These are phyloP conservation scores for Gallinago solitaria DNA, from an alignment of 2,797 vertebrate genomes.

Conservation along the genomic window DNA sequence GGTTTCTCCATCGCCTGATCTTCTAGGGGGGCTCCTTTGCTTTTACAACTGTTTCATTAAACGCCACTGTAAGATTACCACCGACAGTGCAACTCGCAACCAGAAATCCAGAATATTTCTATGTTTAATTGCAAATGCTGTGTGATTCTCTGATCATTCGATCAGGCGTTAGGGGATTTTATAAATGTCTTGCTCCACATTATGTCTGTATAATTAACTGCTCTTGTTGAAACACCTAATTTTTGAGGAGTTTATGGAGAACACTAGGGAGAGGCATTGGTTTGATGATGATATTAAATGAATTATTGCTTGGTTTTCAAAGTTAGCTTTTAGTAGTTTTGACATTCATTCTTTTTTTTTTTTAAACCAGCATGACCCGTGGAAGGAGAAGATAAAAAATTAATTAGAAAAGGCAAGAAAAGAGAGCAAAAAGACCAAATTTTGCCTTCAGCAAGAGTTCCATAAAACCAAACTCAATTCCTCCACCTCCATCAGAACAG, in stretches of 20 bases:
- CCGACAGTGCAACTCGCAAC: neutral
- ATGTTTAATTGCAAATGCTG: constrained; percentile 28
- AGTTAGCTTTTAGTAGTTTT: neutral
- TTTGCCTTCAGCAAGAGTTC: neutral
- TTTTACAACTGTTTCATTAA: neutral
- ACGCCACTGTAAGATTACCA: neutral
- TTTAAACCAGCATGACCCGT: neutral
- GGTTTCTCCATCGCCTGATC: neutral
- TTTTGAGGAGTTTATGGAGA: constrained; percentile 32
- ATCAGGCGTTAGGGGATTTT: neutral
- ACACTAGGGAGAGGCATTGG: neutral
- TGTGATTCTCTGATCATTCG: constrained; percentile 31
- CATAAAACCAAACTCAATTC: neutral
- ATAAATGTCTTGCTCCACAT: constrained; percentile 33
- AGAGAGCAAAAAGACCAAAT: neutral
- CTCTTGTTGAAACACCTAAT: constrained; percentile 31
- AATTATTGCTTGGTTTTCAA: constrained; percentile 31
- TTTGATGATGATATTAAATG: constrained; percentile 42
- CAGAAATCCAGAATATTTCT: constrained; percentile 14
- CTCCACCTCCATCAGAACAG: neutral
- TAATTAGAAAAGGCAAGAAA: constrained; percentile 18
- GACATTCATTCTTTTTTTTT: neutral
- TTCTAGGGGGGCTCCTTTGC: neutral
- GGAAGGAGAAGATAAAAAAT: neutral
- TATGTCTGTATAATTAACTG: constrained; percentile 40